Percentiles rank a stretch among this genome's conserved stretches.
These are phyloP conservation scores for Antheraea pernyi DNA, from an alignment of 1,140 invertebrate genomes.

Conservation along the genomic window DNA sequence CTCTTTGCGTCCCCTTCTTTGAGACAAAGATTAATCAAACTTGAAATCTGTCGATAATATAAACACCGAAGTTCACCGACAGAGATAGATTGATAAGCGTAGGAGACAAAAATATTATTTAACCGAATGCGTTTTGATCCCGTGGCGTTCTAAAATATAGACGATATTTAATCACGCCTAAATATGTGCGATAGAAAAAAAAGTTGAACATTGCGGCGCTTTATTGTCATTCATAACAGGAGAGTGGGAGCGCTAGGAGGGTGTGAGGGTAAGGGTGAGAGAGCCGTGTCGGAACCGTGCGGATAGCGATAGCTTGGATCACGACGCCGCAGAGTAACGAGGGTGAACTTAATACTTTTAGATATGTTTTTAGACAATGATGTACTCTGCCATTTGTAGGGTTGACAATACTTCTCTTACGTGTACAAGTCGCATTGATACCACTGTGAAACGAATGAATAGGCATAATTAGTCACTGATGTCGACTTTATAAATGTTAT, in stretches of 20 bases:
- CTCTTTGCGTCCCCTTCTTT: constrained; percentile 24
- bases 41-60: constrained; percentile 66
- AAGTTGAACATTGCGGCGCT: constrained; percentile 56
- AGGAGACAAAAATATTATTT: constrained; percentile 45
- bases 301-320: constrained; percentile 36
- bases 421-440: background rate
- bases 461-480: background rate
- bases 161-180: constrained; percentile 69
- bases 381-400: constrained; percentile 14
- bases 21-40: constrained; percentile 57
- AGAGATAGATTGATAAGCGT: constrained; percentile 59
- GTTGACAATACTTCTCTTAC: background rate
- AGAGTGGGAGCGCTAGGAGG: constrained; percentile 29
- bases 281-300: background rate
- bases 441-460: background rate
- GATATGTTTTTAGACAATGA: constrained; percentile 24
- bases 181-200: constrained; percentile 71
- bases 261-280: constrained; percentile 25
- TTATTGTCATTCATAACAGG: constrained; percentile 77
- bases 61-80: constrained; percentile 54
- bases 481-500: no score
- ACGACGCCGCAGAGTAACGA: constrained; percentile 28
- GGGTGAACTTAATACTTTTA: constrained; percentile 26
- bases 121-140: constrained; percentile 60
- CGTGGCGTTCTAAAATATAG: constrained; percentile 36